phyloP scores from a whole-genome alignment of 2,888 invertebrate species.

The Magallana nippona region DNA sequence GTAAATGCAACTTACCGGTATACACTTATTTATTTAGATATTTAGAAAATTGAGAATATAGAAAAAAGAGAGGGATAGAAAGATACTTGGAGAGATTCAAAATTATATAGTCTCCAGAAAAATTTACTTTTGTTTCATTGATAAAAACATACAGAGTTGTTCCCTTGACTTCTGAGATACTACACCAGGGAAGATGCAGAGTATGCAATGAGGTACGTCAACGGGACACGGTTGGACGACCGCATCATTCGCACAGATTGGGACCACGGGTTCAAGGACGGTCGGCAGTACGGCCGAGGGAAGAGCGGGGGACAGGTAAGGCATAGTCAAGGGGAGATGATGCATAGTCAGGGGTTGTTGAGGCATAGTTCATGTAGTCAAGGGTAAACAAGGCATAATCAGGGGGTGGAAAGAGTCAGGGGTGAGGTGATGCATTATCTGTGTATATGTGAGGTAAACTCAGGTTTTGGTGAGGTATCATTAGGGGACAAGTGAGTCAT shows the following conservation, averaged over 20 bases:
- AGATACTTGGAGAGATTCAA: no score
- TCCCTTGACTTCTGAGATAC: constrained; percentile 75
- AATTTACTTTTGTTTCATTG: no score
- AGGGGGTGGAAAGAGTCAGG: no score
- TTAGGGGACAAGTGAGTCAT: no score
- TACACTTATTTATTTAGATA: neutral
- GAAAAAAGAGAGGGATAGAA: no score
- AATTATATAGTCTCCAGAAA: no score
- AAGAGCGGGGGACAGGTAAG: constrained; percentile 98
- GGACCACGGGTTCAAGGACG: constrained; percentile 99
- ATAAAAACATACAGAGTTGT: neutral
- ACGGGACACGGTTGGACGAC: constrained; percentile 97
- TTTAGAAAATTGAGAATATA: neutral
- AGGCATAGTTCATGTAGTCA: no score
- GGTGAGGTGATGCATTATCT: no score
- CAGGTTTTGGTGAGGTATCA: no score
- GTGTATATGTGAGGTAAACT: no score
- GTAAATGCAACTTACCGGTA: neutral
- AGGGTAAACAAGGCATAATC: no score
- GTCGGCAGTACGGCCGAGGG: constrained; percentile 97
- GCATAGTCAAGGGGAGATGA: neutral
- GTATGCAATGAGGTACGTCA: constrained; percentile 88
- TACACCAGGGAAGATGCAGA: constrained; percentile 82
- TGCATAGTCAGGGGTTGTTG: no score
- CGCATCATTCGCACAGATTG: constrained; percentile 98